Evolutionary conservation across 2,113 vertebrate genomes (phyloP), one percentile per base, ranked within the genome.

Genomic region (Dipodomys merriami): DNA sequence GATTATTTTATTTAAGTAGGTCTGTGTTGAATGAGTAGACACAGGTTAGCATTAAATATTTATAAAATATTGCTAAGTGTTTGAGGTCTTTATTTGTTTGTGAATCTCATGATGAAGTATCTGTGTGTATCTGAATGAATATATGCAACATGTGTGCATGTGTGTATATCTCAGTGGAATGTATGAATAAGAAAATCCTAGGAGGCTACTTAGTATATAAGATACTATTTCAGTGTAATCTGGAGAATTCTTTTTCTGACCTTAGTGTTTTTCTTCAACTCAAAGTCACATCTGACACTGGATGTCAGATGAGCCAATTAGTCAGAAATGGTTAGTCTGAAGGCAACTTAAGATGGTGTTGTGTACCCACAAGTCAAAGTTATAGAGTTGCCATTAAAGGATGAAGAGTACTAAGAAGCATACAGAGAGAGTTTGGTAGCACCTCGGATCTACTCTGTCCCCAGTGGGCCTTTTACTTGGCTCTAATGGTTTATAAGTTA

Each of bases 11-110:
- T 57, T 74, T 88, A 83, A 91, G 80, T 60, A 88, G 13, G 16
- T 67, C n/a, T 89, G 15, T 95, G 72, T 69, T 15, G 65, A 89
- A 53, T 76, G 16, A 88, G 6, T 83, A 19, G 22, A 90, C n/a
- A 82, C 15, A 91, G 7, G 78, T 57, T 72, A 94, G 27, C 39
- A 83, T 62, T 79, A 72, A 79, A 62, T 86, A 87, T 86, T 88
- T 93, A 62, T 82, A 90, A 84, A 71, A 91, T 71, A 83, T 92
- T 79, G 96, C 23, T 77, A 64, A 68, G n/a, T 82, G 71, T 85
- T 91, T 11, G 88, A 64, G 30, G 7, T 79, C 62, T 20, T 93
- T 64, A 84, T 49, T 25, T 85, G 77, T 62, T 68, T 91, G 46
- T 88, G 87, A 86, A 71, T 84, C 60, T 95, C 39, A 84, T 67